Percentiles rank a stretch among this genome's conserved stretches.
These are phyloP conservation scores for Tympanuchus pallidicinctus DNA, from an alignment of 2,113 vertebrate genomes.

Conservation along the genomic window DNA sequence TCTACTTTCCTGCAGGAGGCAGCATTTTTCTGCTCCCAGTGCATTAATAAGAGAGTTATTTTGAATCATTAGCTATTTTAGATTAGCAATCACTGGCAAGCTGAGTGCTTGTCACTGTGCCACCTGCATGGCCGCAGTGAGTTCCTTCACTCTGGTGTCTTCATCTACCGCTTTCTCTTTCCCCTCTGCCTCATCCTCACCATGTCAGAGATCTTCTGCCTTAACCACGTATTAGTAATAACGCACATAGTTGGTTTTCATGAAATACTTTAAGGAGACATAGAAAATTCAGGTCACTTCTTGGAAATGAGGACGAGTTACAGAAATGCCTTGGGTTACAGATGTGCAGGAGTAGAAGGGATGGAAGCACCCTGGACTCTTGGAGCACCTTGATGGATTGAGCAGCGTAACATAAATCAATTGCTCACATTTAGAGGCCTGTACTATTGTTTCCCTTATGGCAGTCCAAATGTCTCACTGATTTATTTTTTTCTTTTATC, in stretches of 20 bases:
- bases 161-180: neutral
- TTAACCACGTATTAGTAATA: neutral
- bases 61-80: neutral
- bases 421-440: neutral
- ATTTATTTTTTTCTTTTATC: neutral
- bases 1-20: neutral
- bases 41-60: neutral
- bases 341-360: neutral
- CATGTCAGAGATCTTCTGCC: neutral
- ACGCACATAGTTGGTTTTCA: neutral
- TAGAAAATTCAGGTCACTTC: neutral
- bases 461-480: neutral
- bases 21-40: neutral
- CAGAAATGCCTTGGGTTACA: neutral
- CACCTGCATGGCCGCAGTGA: neutral
- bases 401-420: neutral
- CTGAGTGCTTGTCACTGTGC: neutral
- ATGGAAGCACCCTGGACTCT: neutral
- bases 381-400: neutral
- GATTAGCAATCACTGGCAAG: neutral
- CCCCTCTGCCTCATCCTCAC: neutral
- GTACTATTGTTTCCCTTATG: neutral
- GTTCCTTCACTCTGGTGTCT: neutral
- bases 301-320: neutral
- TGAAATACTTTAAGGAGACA: neutral